Evolutionary conservation across 92 coral and sea anemone species (phyloP), one percentile per base, ranked within the genome.

Genomic region (Bergia puertoricense): DNA sequence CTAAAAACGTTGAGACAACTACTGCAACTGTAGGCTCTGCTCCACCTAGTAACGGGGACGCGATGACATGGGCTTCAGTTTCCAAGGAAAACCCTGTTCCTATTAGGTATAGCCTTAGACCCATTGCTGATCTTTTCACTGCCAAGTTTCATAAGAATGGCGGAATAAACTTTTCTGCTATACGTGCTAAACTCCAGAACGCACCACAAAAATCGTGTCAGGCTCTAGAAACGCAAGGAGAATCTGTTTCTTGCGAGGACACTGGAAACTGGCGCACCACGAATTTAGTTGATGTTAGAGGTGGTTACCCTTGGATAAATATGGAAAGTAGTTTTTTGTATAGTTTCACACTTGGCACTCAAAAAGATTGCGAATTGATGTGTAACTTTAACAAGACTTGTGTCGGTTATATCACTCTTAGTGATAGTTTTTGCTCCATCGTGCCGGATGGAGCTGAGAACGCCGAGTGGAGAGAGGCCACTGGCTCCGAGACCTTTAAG

Each of bases 21-120:
- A 90, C 94, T 18, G 86, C 69, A 39, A 92, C 91, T 1, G 93
- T 92, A 5, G 94, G 94, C 8, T 88, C 93, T 0, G 82, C 94
- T 9, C 94, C 93, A 11, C 93, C 94, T 4, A 86, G 88, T 6
- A 88, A 92, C 73, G 94, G 92, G 39, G 92, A 92, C 46, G 91
- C 92, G 0, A 41, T 87, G 90, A 90, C 83, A 10, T 92, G 94
- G 94, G 94, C 92, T n/a, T 44, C 92, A 4, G 84, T 88, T 5
- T 90, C 85, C 13, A 69, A 82, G 80, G 80, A 86, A 42, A 92
- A 89, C 46, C 94, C 94, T 5, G 92, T 92, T 4, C 92, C 94
- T 14, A 88, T 85, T 36, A 22, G 50, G 40, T 92, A 90, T 71
- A 76, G 86, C 13, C 85, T 92, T 6, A 82, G 79, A 46, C 89